Percentiles rank a stretch among this genome's conserved stretches.
These are phyloP conservation scores for Connochaetes taurinus DNA, from an alignment of 2,113 vertebrate species.

Conservation along the genomic window DNA sequence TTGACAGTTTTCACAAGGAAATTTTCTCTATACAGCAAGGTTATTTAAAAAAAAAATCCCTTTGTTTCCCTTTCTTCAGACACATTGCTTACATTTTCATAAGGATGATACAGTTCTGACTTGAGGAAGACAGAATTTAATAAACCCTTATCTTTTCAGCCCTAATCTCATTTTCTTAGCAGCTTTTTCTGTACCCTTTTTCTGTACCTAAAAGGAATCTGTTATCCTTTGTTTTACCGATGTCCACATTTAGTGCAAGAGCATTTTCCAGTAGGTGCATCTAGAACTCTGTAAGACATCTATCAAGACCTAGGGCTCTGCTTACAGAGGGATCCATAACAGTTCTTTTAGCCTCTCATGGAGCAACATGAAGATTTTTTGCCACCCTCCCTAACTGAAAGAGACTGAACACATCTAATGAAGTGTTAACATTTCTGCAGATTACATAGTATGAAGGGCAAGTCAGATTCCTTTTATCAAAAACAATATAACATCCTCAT, in stretches of 20 bases:
- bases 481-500: not conserved
- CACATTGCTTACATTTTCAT: not conserved
- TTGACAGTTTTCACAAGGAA: not conserved
- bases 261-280: conserved; percentile 5
- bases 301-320: not conserved
- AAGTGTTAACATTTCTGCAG: conserved; percentile 6
- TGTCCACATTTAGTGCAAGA: not conserved
- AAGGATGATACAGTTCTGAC: not conserved
- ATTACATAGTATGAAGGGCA: not conserved
- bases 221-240: conserved; percentile 34
- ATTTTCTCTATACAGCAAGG: not conserved
- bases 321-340: not conserved
- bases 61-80: not conserved
- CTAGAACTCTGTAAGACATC: conserved; percentile 8
- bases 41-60: not conserved
- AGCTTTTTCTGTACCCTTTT: conserved; percentile 16
- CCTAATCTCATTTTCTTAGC: conserved; percentile 3
- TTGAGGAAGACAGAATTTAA: not conserved
- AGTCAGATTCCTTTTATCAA: not conserved
- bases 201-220: conserved; percentile 24
- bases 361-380: not conserved
- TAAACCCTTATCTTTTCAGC: not conserved
- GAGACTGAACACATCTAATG: not conserved
- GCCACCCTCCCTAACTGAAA: conserved; percentile 25
- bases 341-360: not conserved